Conservation (phyloP, 2,888 invertebrate species). For the Ethmia dodecea region DNA sequence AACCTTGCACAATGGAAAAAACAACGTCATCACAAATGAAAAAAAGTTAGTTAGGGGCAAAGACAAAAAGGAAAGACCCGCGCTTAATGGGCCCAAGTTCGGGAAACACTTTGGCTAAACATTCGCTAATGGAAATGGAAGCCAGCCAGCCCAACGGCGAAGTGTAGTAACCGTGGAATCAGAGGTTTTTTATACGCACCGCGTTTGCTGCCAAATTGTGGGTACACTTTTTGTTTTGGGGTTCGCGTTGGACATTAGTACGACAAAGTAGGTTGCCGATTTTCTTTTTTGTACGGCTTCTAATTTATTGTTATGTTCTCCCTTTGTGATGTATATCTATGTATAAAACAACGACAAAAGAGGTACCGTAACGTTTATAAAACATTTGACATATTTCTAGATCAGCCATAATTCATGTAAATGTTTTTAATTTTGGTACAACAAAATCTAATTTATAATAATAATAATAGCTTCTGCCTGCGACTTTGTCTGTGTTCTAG, state of each 20-base stretch:
- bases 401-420: too few species aligned
- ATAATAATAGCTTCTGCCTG: too few species aligned
- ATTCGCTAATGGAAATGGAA: slow-evolving; percentile 76
- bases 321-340: too few species aligned
- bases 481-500: too few species aligned
- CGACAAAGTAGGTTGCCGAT: slow-evolving; percentile 9
- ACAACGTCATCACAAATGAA: slow-evolving; percentile 59
- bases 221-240: slow-evolving; percentile 25
- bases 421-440: too few species aligned
- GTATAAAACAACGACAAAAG: too few species aligned
- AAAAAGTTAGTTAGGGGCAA: slow-evolving; percentile 56
- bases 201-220: slow-evolving; percentile 55
- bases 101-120: slow-evolving; percentile 75
- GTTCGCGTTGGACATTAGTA: slow-evolving; percentile 18
- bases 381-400: too few species aligned
- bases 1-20: slow-evolving; percentile 42
- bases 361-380: too few species aligned
- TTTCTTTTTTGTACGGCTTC: too few species aligned
- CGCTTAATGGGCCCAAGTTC: slow-evolving; percentile 68
- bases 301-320: too few species aligned
- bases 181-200: slow-evolving; percentile 58
- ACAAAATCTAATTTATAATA: too few species aligned
- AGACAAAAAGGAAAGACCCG: slow-evolving; percentile 60
- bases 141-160: slow-evolving; percentile 44
- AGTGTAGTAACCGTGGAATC: slow-evolving; percentile 36